Percentiles rank a stretch among this genome's conserved stretches.
phyloP scores from a whole-genome alignment of 2,113 vertebrate genomes.

The Romanogobio albipinnatus region DNA sequence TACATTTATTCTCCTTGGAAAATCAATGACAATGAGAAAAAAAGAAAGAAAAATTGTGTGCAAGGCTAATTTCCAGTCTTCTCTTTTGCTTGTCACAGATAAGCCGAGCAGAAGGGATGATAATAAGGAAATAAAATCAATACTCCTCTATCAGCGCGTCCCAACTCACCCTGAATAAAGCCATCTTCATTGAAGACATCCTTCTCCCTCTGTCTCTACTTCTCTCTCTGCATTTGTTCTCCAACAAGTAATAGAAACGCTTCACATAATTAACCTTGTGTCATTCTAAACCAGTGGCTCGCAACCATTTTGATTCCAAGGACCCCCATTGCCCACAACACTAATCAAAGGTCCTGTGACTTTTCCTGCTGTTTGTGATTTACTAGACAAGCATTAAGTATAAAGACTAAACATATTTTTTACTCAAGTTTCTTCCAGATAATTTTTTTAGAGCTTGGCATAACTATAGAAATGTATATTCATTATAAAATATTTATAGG shows the following conservation, averaged over 20 bases:
- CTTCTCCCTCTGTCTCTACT: not conserved
- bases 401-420: too few relatives aligned
- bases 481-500: not conserved
- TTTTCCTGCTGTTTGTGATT: not conserved
- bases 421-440: not conserved
- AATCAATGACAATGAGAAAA: conserved; percentile 2
- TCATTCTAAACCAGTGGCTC: conserved; percentile 1
- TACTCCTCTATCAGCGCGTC: conserved; percentile 55
- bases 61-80: conserved; percentile 36
- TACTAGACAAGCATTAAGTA: not conserved
- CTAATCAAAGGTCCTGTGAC: not conserved
- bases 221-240: not conserved
- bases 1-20: not conserved
- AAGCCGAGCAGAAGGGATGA: conserved; percentile 61
- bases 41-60: not conserved
- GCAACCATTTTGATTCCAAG: not conserved
- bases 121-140: conserved; percentile 64
- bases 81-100: conserved; percentile 61
- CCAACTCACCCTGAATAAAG: conserved; percentile 38
- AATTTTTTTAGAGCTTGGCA: not conserved
- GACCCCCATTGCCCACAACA: not conserved
- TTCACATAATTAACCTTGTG: not conserved
- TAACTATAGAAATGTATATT: not conserved
- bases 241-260: not conserved
- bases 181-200: conserved; percentile 18